A percentile compares a stretch with the other conserved stretches of the same genome.
These are phyloP conservation scores for Scolopax rusticola DNA, from an alignment of 2,797 vertebrate species.

Conservation along the genomic window DNA sequence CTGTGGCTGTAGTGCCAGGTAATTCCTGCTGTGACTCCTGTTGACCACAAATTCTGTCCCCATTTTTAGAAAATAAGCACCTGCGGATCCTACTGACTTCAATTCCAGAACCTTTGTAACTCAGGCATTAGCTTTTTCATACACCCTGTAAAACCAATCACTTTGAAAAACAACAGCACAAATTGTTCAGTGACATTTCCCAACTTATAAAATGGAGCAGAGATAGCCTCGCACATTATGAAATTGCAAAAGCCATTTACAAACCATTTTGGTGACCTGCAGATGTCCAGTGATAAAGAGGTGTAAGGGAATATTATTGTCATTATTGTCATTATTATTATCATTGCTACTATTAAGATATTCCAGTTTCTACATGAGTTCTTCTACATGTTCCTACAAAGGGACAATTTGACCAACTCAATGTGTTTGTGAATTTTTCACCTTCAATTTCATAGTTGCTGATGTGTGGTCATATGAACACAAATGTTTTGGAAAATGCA, in stretches of 20 bases:
- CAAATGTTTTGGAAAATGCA: not conserved
- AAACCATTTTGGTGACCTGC: not conserved
- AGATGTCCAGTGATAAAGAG: not conserved
- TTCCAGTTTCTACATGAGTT: not conserved
- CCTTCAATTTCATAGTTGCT: not conserved
- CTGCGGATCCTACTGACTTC: not conserved
- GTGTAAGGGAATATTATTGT: not conserved
- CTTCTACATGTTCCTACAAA: not conserved
- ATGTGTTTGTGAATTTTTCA: not conserved
- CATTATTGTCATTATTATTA: not conserved
- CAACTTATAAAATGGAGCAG: not conserved
- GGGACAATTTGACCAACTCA: not conserved
- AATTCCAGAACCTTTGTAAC: not conserved
- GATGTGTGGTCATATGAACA: not conserved
- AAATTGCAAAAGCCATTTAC: not conserved
- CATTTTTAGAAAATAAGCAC: not conserved
- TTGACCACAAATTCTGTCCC: not conserved
- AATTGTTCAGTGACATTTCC: not conserved
- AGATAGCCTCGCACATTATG: not conserved
- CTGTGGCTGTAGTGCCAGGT: not conserved
- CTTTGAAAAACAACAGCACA: not conserved
- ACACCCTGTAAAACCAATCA: not conserved
- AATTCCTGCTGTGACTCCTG: not conserved
- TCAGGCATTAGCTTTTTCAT: not conserved
- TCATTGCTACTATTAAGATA: not conserved